A percentile compares a stretch with the other conserved stretches of the same genome.
phyloP scores from a whole-genome alignment of 2,113 vertebrate genomes.

The Bothrops jararaca region DNA sequence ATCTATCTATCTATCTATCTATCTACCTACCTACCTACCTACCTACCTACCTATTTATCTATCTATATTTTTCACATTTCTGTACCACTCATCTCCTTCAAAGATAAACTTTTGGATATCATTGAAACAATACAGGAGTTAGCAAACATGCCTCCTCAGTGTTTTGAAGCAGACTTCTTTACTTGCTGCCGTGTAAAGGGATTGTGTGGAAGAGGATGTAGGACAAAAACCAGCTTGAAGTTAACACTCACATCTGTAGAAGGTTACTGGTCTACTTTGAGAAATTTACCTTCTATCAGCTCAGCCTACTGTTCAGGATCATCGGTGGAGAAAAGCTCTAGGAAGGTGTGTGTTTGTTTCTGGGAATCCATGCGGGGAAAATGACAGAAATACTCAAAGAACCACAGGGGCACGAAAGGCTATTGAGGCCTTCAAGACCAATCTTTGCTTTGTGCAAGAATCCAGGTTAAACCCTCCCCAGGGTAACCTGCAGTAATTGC shows the following conservation, averaged over 20 bases:
- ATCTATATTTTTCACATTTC: background rate
- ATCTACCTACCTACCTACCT: rapidly evolving
- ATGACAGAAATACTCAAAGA: background rate
- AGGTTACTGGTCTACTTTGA: background rate
- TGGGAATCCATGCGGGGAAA: background rate
- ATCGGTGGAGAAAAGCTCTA: background rate
- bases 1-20: too few species aligned
- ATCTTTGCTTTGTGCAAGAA: background rate
- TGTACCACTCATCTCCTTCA: background rate
- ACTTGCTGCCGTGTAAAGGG: background rate
- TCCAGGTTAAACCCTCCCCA: background rate
- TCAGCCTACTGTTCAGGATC: background rate
- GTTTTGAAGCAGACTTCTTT: background rate
- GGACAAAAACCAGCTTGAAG: background rate
- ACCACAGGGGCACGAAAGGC: background rate
- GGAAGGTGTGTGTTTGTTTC: background rate
- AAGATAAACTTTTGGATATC: background rate
- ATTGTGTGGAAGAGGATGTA: background rate
- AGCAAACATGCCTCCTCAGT: background rate
- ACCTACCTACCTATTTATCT: background rate
- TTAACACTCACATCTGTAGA: background rate
- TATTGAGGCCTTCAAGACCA: background rate
- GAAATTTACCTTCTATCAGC: background rate
- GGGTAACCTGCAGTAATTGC: background rate
- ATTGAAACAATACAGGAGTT: background rate